A percentile compares a stretch with the other conserved stretches of the same genome.
phyloP scores from a whole-genome alignment of 1,140 invertebrate genomes.

The Parasteatoda tepidariorum region DNA sequence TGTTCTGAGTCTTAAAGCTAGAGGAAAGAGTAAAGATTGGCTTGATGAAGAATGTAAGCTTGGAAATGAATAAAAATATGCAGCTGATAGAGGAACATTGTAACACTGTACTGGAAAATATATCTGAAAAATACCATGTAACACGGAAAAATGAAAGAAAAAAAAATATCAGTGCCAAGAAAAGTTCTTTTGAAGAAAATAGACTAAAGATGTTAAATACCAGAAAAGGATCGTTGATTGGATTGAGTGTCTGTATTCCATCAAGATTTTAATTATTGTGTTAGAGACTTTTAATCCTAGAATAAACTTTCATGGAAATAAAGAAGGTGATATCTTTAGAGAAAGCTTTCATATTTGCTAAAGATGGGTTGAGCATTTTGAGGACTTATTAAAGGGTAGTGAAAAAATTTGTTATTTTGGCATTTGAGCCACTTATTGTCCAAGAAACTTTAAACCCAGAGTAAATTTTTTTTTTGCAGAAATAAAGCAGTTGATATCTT shows the following conservation, averaged over 20 bases:
- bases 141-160: conserved; percentile 9
- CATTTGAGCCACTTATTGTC: background rate
- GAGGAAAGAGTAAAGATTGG: background rate
- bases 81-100: background rate
- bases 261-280: background rate
- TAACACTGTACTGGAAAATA: background rate
- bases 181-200: conserved; percentile 3
- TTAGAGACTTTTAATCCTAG: background rate
- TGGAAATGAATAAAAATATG: background rate
- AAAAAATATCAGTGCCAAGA: background rate
- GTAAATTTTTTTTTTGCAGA: background rate
- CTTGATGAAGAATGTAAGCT: background rate
- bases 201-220: background rate
- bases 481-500: too few species aligned
- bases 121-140: background rate
- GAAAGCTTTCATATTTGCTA: background rate
- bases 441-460: background rate
- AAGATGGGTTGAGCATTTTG: conserved; percentile 8
- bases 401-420: background rate
- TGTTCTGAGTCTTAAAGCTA: background rate
- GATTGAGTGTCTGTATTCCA: background rate
- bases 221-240: background rate
- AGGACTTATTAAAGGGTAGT: background rate
- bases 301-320: background rate
- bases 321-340: background rate